A percentile compares a stretch with the other conserved stretches of the same genome.
Evolutionary conservation across 2,888 invertebrate genomes (phyloP).

Genomic region (Ceraclea dissimilis): DNA sequence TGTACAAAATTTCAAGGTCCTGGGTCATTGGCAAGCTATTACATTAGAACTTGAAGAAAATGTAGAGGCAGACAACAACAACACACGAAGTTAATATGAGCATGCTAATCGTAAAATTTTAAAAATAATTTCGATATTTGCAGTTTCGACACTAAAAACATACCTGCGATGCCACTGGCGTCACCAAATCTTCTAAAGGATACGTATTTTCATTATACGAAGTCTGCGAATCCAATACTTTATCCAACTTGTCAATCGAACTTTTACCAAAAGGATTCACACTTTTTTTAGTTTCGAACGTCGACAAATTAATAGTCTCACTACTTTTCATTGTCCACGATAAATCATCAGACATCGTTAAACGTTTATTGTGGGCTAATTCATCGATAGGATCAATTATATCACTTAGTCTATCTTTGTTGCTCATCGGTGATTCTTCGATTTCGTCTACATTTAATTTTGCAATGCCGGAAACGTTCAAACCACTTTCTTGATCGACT

Average conservation of each 20-base stretch:
- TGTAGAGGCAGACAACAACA: too few species aligned
- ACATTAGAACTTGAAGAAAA: too few species aligned
- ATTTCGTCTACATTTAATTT: conserved; percentile 11
- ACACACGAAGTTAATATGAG: too few species aligned
- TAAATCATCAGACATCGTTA: conserved; percentile 18
- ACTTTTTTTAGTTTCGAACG: conserved; percentile 14
- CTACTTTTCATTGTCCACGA: not conserved
- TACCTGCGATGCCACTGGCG: conserved; percentile 40
- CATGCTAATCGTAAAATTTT: too few species aligned
- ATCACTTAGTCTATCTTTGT: conserved; percentile 4
- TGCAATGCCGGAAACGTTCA: conserved; percentile 19
- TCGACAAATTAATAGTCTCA: not conserved
- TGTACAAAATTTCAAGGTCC: too few species aligned
- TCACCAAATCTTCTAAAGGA: conserved; percentile 35
- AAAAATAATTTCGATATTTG: too few species aligned
- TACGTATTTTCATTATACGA: conserved; percentile 41
- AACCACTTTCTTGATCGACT: conserved; percentile 28
- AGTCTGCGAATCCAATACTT: conserved; percentile 31
- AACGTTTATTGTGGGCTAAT: conserved; percentile 2
- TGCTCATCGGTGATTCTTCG: too few species aligned
- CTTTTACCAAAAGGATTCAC: conserved; percentile 11
- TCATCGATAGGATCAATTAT: conserved; percentile 1
- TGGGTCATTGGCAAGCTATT: too few species aligned
- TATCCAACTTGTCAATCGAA: conserved; percentile 23
- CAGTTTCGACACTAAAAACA: too few species aligned